Conservation (phyloP, 2,113 vertebrate genomes). For the Xiphorhynchus elegans region DNA sequence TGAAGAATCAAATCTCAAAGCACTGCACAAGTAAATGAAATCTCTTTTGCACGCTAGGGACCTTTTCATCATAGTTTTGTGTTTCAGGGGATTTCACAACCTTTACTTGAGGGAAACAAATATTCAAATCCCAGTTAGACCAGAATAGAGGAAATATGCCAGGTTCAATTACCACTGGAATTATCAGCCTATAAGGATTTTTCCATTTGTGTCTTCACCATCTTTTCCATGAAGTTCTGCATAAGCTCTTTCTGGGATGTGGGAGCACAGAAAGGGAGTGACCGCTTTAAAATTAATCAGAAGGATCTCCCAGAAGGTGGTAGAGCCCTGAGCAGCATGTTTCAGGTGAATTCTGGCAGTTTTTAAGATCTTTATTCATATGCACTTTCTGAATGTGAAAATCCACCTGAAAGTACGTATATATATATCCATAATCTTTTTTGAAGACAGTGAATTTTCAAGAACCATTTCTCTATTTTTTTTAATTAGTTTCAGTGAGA, state of each 20-base stretch:
- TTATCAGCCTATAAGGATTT: not conserved
- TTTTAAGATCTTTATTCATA: not conserved
- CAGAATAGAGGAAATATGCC: slow-evolving; percentile 30
- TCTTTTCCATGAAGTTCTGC: not conserved
- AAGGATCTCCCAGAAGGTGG: not conserved
- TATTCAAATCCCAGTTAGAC: slow-evolving; percentile 62
- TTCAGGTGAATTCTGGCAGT: not conserved
- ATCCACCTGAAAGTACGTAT: not conserved
- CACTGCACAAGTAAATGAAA: slow-evolving; percentile 45
- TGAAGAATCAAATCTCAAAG: slow-evolving; percentile 62
- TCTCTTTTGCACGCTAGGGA: slow-evolving; percentile 34
- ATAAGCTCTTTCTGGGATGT: not conserved
- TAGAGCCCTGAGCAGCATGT: not conserved
- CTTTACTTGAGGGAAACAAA: slow-evolving; percentile 67
- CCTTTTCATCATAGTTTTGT: slow-evolving; percentile 40
- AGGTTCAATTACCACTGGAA: slow-evolving; percentile 40
- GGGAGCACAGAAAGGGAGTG: not conserved
- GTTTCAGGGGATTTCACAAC: slow-evolving; percentile 60
- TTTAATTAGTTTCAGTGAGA: not conserved
- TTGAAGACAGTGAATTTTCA: not conserved
- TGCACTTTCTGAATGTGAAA: not conserved
- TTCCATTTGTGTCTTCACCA: not conserved
- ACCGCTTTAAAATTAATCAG: not conserved
- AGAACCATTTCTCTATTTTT: not conserved
- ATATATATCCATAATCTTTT: not conserved